Conservation (phyloP, 2,113 vertebrate genomes). For the Cromileptes altivelis region DNA sequence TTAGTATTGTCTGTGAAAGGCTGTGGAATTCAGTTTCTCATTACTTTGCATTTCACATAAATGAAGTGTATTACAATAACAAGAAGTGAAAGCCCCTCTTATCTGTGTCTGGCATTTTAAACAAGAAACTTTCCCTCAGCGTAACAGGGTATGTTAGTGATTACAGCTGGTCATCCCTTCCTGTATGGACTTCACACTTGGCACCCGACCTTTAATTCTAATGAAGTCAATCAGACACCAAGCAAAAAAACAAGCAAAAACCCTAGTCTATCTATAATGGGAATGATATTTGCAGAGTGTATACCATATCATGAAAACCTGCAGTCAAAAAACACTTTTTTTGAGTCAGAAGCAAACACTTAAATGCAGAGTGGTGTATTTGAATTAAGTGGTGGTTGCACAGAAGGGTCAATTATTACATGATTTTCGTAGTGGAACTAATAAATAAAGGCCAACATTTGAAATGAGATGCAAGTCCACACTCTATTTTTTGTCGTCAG, state of each 20-base stretch:
- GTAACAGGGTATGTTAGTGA: conserved; percentile 67
- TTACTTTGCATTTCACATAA: background rate
- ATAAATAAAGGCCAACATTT: conserved; percentile 18
- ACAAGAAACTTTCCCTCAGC: conserved; percentile 53
- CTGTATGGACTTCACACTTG: conserved; percentile 73
- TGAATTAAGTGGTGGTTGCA: conserved; percentile 6
- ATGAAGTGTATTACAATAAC: background rate
- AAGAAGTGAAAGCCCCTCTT: conserved; percentile 7
- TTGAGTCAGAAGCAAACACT: background rate
- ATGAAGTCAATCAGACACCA: rapidly evolving
- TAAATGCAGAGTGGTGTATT: conserved; percentile 38
- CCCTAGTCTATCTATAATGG: background rate
- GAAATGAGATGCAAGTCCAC: background rate
- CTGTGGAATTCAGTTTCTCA: background rate
- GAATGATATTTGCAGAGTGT: background rate
- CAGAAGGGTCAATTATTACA: background rate
- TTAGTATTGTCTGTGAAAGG: background rate
- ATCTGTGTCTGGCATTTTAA: conserved; percentile 8
- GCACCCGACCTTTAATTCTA: conserved; percentile 24
- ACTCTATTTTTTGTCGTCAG: conserved; percentile 87
- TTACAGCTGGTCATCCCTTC: conserved; percentile 53
- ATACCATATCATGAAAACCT: background rate
- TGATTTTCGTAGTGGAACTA: background rate
- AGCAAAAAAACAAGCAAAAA: background rate
- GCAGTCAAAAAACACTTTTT: background rate